Conservation (phyloP, 2,888 invertebrate genomes). For the Chromoteleia sp. region DNA sequence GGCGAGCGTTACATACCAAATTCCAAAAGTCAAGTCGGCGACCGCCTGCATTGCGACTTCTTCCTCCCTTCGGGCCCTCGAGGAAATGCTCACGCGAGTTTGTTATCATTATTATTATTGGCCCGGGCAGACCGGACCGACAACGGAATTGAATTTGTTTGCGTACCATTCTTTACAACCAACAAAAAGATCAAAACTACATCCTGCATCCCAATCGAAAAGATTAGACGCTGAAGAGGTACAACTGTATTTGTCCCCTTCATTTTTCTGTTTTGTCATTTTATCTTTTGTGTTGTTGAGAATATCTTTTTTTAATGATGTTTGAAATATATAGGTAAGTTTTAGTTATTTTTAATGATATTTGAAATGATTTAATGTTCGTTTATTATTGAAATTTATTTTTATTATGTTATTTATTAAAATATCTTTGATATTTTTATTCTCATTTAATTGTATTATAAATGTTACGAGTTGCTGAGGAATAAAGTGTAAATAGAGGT, state of each 20-base stretch:
- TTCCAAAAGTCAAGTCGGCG: slow-evolving; percentile 39
- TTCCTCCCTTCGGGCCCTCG: slow-evolving; percentile 43
- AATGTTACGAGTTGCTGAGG: too few species aligned
- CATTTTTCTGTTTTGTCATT: slow-evolving; percentile 10
- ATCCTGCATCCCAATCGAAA: slow-evolving; percentile 29
- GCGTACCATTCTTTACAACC: slow-evolving; percentile 26
- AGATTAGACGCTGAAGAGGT: slow-evolving; percentile 23
- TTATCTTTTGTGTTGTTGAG: neutral
- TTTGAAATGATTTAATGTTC: too few species aligned
- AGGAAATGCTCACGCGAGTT: slow-evolving; percentile 31
- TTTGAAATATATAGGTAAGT: too few species aligned
- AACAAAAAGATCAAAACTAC: slow-evolving; percentile 27
- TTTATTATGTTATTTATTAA: too few species aligned
- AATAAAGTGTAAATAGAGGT: too few species aligned
- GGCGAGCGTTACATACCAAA: slow-evolving; percentile 49
- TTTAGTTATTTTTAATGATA: too few species aligned
- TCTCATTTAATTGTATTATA: too few species aligned
- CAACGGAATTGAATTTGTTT: slow-evolving; percentile 58
- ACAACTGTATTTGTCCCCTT: slow-evolving; percentile 17
- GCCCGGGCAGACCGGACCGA: slow-evolving; percentile 43
- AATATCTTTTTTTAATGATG: too few species aligned
- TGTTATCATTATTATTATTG: slow-evolving; percentile 46
- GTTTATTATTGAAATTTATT: too few species aligned
- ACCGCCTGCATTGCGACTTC: slow-evolving; percentile 27
- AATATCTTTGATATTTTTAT: too few species aligned